Percentiles rank a stretch among this genome's conserved stretches.
Conservation (phyloP, 2,113 vertebrate species). For the Limanda limanda region DNA sequence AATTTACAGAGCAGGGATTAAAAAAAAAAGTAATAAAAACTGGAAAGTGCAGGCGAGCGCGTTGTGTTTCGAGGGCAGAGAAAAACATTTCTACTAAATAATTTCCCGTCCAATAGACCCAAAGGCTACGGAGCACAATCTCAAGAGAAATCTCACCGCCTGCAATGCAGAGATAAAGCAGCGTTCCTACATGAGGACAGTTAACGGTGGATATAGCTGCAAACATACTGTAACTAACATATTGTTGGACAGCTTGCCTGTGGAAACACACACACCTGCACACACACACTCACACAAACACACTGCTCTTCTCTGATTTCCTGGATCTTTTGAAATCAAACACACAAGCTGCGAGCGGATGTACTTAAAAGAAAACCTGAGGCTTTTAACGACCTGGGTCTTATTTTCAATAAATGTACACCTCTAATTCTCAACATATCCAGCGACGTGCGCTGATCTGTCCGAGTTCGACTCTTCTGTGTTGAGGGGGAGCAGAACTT, state of each 20-base stretch:
- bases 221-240: neutral
- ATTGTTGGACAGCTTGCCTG: neutral
- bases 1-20: conserved; percentile 30
- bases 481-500: neutral
- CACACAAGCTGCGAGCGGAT: conserved; percentile 17
- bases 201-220: conserved; percentile 15
- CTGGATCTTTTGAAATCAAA: conserved; percentile 7
- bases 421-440: conserved; percentile 11
- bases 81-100: conserved; percentile 50
- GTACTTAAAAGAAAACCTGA: conserved; percentile 11
- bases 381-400: neutral
- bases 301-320: neutral
- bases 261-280: conserved; percentile 20
- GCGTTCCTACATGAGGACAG: conserved; percentile 31
- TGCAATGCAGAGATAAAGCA: conserved; percentile 54
- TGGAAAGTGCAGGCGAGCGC: conserved; percentile 13
- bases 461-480: neutral
- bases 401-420: conserved; percentile 2
- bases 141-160: conserved; percentile 57
- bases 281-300: conserved; percentile 4
- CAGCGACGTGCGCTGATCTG: neutral
- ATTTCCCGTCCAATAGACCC: conserved; percentile 53
- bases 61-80: conserved; percentile 26
- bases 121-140: conserved; percentile 30
- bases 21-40: conserved; percentile 45